These are phyloP conservation scores for Leptogaster cylindrica DNA, from an alignment of 2,888 invertebrate species.

Conservation along the genomic window DNA sequence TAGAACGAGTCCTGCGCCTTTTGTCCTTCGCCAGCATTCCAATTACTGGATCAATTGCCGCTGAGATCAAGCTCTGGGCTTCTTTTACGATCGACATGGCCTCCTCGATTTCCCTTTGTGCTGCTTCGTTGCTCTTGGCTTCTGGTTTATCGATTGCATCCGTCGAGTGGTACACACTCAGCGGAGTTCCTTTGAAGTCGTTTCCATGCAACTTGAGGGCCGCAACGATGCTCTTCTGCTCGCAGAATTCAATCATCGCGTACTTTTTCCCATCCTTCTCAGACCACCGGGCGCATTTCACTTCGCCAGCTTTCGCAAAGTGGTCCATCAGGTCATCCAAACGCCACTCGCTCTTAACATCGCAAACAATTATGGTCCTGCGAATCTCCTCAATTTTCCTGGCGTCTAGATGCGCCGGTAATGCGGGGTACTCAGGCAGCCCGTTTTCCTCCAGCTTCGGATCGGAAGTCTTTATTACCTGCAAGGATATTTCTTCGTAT, in stretches of 20 bases:
- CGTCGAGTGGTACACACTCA: conserved; percentile 85
- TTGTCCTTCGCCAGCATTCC: conserved; percentile 87
- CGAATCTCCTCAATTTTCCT: conserved; percentile 95
- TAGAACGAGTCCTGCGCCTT: conserved; percentile 65
- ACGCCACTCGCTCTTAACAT: conserved; percentile 74
- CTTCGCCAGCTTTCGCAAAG: conserved; percentile 87
- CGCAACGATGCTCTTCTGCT: conserved; percentile 85
- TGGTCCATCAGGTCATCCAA: conserved; percentile 88
- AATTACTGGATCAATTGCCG: conserved; percentile 90
- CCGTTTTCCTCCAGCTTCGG: conserved; percentile 82
- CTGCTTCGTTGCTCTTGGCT: conserved; percentile 94
- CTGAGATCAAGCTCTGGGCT: conserved; percentile 92
- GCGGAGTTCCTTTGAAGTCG: conserved; percentile 72
- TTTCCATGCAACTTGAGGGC: conserved; percentile 85
- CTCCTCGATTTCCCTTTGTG: conserved; percentile 94
- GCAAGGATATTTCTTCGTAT: conserved; percentile 33
- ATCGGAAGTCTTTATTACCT: conserved; percentile 86
- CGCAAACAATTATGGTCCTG: conserved; percentile 86
- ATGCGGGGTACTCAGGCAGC: conserved; percentile 87
- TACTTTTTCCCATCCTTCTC: conserved; percentile 80
- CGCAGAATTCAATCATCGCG: conserved; percentile 91
- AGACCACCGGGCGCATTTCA: conserved; percentile 93
- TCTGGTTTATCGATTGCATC: conserved; percentile 92
- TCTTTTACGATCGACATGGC: conserved; percentile 97
- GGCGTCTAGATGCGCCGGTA: conserved; percentile 86